Base-by-base conservation (phyloP, 2,113 vertebrate genomes). In the Hyaena hyaena region DNA sequence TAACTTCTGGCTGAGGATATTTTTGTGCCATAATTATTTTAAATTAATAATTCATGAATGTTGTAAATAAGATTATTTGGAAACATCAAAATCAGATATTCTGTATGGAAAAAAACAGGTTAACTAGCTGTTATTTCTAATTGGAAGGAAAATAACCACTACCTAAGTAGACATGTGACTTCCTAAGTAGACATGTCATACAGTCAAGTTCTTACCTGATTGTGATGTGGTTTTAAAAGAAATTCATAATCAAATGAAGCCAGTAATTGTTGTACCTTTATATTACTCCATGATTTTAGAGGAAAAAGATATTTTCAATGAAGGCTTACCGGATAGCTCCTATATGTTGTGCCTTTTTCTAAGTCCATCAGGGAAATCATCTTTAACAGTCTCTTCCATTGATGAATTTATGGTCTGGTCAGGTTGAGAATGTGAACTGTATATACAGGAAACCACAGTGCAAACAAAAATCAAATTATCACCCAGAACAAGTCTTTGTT, bases 391-490 rank as follows among this genome's bases (percentile, higher is more conserved):
- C 16, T 95, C 55, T 92, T 86, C 61, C 53, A 61, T 82, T 76
- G 43, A 68, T 97, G 53, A 93, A 82, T 69, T 93, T 87, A 48
- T 76, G 69, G 6, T 55, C 66, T 58, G 33, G 31, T 95, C 74
- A 90, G 43, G 39, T 93, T 96, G 77, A 74, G 43, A 81, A 86
- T 77, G 82, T 86, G 48, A 96, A 68, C 58, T 43, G n/a, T 86
- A 63, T 19, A 16, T 69, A 65, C 15, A 0, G 95, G 58, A 94
- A 96, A 95, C 39, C 50, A 91, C n/a, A 95, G n/a, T 92, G 43
- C 61, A 92, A 93, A 76, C 33, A 76, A 96, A 93, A 96, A 71
- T 66, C 84, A 97, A 76, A 92, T 89, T 71, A 97, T 71, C 74
- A 65, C 10, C 43, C 77, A 95, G 68, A 90, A 88, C 61, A 86